A percentile compares a stretch with the other conserved stretches of the same genome.
Evolutionary conservation across 1,140 invertebrate genomes (phyloP).

Genomic region (Lordiphosa clarofinis): DNA sequence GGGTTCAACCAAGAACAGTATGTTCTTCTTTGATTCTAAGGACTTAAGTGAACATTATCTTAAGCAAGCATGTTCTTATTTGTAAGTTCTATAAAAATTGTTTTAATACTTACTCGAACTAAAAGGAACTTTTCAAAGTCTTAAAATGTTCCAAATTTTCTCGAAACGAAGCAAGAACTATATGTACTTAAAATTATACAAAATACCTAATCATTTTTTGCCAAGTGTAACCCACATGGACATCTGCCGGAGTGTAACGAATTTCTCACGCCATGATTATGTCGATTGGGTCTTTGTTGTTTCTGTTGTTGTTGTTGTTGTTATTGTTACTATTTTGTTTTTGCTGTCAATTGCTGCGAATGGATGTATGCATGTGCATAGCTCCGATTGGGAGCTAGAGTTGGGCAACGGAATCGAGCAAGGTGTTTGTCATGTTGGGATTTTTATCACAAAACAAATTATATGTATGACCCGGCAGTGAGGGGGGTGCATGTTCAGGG

Average conservation of each 20-base stretch:
- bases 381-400: slow-evolving; percentile 5
- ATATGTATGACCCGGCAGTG: slow-evolving; percentile 4
- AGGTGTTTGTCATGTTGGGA: slow-evolving; percentile 56
- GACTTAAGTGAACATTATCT: no score
- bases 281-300: slow-evolving; percentile 61
- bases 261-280: slow-evolving; percentile 79
- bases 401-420: slow-evolving; percentile 29
- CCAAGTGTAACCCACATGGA: slow-evolving; percentile 34
- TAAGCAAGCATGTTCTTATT: no score
- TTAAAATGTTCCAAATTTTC: no score
- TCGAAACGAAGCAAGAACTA: no score
- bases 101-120: no score
- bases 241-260: slow-evolving; percentile 74
- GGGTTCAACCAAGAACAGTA: no score
- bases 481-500: slow-evolving; percentile 29
- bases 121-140: no score
- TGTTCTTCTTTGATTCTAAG: no score
- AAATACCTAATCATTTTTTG: neutral
- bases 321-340: slow-evolving; percentile 58
- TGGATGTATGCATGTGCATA: slow-evolving; percentile 13
- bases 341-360: slow-evolving; percentile 20
- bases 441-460: slow-evolving; percentile 63
- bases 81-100: no score
- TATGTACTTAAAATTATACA: no score
- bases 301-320: slow-evolving; percentile 45